Conservation (phyloP, 2,113 vertebrate genomes). For the Bubo scandiacus region DNA sequence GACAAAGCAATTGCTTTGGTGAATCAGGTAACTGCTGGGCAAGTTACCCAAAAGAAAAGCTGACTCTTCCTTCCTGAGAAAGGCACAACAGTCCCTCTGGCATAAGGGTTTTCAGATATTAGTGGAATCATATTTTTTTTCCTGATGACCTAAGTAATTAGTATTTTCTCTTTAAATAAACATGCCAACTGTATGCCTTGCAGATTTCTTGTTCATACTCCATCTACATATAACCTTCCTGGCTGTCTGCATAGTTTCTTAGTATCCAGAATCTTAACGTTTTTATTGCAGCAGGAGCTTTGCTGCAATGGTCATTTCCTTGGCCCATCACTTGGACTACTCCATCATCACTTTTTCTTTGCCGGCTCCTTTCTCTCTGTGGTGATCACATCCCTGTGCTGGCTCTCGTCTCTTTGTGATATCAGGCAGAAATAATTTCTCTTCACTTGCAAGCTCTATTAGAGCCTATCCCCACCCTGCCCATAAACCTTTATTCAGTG, state of each 20-base stretch:
- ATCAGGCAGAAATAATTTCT: slow-evolving; percentile 42
- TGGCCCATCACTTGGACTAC: not conserved
- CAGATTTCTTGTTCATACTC: not conserved
- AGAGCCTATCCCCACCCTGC: slow-evolving; percentile 13
- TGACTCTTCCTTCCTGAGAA: not conserved
- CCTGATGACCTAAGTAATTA: not conserved
- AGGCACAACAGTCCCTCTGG: not conserved
- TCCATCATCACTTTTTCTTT: not conserved
- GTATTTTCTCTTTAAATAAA: slow-evolving; percentile 3
- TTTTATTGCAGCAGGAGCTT: slow-evolving; percentile 26
- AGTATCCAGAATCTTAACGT: not conserved
- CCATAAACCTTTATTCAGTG: not conserved
- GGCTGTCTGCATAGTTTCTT: not conserved
- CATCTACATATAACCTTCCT: not conserved
- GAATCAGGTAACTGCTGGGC: not conserved
- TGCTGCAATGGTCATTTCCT: slow-evolving; percentile 13
- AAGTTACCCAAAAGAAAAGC: not conserved
- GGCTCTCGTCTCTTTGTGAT: not conserved
- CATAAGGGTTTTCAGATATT: not conserved
- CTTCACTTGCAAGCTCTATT: not conserved
- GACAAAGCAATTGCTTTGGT: not conserved
- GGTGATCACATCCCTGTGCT: not conserved
- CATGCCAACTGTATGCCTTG: not conserved
- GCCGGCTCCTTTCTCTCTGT: not conserved
- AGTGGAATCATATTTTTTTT: not conserved